Evolutionary conservation across 2,797 vertebrate genomes (phyloP), one percentile per base, ranked within the genome.

Genomic region (Aphelocoma californica): DNA sequence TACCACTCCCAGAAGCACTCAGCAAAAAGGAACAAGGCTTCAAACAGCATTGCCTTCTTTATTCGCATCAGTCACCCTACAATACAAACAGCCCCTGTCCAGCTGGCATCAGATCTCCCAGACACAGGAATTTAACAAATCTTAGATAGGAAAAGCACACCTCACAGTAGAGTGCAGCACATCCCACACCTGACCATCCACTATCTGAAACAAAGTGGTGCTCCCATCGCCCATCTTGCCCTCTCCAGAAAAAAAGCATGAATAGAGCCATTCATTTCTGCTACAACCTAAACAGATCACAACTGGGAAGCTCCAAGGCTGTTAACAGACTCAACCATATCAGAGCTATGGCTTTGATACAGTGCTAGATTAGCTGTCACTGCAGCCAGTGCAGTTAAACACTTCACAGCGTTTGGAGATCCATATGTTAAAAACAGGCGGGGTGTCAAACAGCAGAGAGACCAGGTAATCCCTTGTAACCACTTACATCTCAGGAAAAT

Each of bases 401-500:
- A 18, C 4, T 51, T 61, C 44, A 40, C 44, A 28, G 25, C 34
- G 44, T n/a, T 74, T 15, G 28, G 15, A 69, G 26, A 12, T 18
- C 17, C 32, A 80, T 79, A 60, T 4, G 10, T 50, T 45, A 31
- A 78, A 83, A 60, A 24, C 1, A 48, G 28, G 4, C 0, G 0
- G 4, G 1, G 7, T 2, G 0, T 31, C 47, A 81, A 90, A 86
- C 36, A 74, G 64, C 71, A 74, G 19, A 65, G 6, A 48, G 18
- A 81, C 15, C n/a, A 51, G 9, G 26, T 79, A 92, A 73, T 51
- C 21, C 32, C 23, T 15, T 31, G 12, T 23, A 93, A 88, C 26
- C 65, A 98, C 99, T 99, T 98, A 99, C 99, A 99, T 94, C 97
- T 99, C 97, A 99, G 97, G 95, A 97, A 98, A 97, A 99, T 98